Evolutionary conservation across 2,113 vertebrate species (phyloP).

Genomic region (Takifugu bimaculatus): DNA sequence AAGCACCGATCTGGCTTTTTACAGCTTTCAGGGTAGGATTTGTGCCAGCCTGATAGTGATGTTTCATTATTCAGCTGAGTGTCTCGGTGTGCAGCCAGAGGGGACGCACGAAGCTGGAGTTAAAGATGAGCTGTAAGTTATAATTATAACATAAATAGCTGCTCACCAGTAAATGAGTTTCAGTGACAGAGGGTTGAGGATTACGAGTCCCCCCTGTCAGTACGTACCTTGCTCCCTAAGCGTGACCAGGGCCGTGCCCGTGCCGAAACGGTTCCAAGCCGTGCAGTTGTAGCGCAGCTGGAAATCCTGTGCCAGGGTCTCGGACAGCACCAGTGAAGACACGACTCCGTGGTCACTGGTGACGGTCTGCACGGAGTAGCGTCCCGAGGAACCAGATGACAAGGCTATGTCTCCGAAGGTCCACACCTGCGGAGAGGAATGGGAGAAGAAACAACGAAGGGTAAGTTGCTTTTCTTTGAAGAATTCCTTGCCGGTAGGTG

Average conservation of each 20-base stretch:
- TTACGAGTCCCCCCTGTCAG: background rate
- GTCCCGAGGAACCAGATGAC: slow-evolving; percentile 76
- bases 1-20: slow-evolving; percentile 3
- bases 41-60: no score
- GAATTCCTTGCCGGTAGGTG: slow-evolving; percentile 4
- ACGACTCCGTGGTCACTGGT: slow-evolving; percentile 74
- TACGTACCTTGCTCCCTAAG: slow-evolving; percentile 81
- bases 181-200: no score
- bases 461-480: slow-evolving; percentile 15
- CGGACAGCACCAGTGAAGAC: slow-evolving; percentile 83
- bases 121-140: no score
- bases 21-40: slow-evolving; percentile 1
- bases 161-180: no score
- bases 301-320: slow-evolving; percentile 81
- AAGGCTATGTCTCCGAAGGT: slow-evolving; percentile 82
- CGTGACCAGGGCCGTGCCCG: slow-evolving; percentile 72
- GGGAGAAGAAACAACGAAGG: slow-evolving; percentile 8
- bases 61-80: no score
- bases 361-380: slow-evolving; percentile 84
- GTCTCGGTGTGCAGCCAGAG: background rate
- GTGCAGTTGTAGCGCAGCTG: slow-evolving; percentile 85
- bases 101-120: no score
- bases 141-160: no score
- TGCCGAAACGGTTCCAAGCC: slow-evolving; percentile 85
- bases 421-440: slow-evolving; percentile 78